These are phyloP conservation scores for Hirudinaria manillensis DNA, from an alignment of 2,888 invertebrate species.

Conservation along the genomic window DNA sequence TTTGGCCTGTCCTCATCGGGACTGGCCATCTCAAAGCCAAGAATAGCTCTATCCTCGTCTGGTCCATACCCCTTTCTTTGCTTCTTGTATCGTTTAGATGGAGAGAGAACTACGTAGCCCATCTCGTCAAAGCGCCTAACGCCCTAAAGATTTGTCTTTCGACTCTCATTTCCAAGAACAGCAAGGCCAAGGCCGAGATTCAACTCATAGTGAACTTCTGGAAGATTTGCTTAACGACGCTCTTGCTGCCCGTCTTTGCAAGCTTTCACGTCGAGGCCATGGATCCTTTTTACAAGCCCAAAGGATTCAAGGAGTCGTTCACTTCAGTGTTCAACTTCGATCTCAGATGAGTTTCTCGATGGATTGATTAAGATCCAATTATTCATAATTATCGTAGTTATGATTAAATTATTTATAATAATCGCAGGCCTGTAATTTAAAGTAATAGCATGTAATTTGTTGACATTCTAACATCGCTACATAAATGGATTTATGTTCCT, in stretches of 20 bases:
- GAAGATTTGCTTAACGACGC: constrained; percentile 44
- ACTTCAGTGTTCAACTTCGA: constrained; percentile 29
- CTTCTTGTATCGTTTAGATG: constrained; percentile 70
- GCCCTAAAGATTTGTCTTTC: background rate
- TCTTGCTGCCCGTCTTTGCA: constrained; percentile 24
- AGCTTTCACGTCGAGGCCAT: constrained; percentile 14
- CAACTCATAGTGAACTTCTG: constrained; percentile 40
- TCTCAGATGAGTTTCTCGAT: constrained; percentile 21
- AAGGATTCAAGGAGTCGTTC: background rate
- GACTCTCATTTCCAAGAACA: constrained; percentile 49
- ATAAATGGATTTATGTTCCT: too few species aligned
- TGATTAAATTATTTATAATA: too few species aligned
- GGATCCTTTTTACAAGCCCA: constrained; percentile 1
- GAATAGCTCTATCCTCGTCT: constrained; percentile 44
- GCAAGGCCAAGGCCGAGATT: constrained; percentile 50
- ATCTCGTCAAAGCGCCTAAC: constrained; percentile 36
- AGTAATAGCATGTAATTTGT: background rate
- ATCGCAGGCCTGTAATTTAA: too few species aligned
- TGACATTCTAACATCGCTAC: too few species aligned
- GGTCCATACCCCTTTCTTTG: constrained; percentile 64
- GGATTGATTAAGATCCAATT: background rate
- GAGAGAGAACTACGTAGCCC: constrained; percentile 73
- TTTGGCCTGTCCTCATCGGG: constrained; percentile 25
- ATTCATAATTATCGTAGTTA: background rate
- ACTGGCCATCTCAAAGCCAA: background rate